Base-by-base conservation (phyloP, 2,888 invertebrate species). In the Punctoribates punctum region DNA sequence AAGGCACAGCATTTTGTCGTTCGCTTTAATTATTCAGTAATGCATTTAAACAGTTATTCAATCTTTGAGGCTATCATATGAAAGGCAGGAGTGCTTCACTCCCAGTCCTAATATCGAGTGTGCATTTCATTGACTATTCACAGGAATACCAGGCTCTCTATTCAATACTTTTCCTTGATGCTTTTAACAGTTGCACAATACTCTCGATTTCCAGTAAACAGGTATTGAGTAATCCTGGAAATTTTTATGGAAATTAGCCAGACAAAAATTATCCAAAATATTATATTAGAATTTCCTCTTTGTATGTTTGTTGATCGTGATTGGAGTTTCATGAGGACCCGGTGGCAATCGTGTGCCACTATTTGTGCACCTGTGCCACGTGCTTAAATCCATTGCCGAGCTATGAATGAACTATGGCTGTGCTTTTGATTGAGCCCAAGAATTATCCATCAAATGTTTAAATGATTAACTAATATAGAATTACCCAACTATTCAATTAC, bases 321-420 rank as follows among this genome's bases (percentile, higher is more conserved):
- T n/a, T n/a, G n/a, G n/a, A n/a, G n/a, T n/a, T n/a, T n/a, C 6
- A 42, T 42, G 42, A 5, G 8, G 8, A 42, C 42, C 48, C 27
- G 2, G 2, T 20, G 34, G 17, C n/a, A 17, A 65, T 34, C 8
- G 13, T n/a, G 51, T 51, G 29, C 13, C 29, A 6, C n/a, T 60
- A 29, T 42, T 42, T 46, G 38, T 72, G 72, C 48, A 72, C 72
- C 72, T 72, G 72, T 72, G 72, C 72, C 72, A 72, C 72, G 72
- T 72, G 72, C 72, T 8, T 15, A 5, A 8, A 62, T 23, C 20
- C 8, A 13, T 42, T 8, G 34, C 27, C n/a, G n/a, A n/a, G n/a
- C n/a, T n/a, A 60, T 27, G 3, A 8, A 17, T 11, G 15, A 6
- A 54, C 27, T 29, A 27, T 15, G 27, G 3, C 15, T 60, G 2